Evolutionary conservation across 2,797 vertebrate species (phyloP).

Genomic region (Lerista edwardsae): DNA sequence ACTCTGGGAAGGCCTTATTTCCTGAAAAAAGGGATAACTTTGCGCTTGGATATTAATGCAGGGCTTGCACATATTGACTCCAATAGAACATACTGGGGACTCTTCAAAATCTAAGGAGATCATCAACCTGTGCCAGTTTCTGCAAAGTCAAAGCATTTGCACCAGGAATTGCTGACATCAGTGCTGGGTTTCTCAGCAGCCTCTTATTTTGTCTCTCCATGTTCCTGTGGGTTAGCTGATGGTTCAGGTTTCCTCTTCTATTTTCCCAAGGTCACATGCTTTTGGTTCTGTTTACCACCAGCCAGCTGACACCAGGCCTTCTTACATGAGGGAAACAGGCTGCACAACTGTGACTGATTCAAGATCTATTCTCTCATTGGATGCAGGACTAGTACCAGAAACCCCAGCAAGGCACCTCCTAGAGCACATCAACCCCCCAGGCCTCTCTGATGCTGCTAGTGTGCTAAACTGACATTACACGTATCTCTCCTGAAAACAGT

Average conservation of each 20-base stretch:
- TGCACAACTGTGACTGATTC: not conserved
- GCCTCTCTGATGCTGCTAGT: not conserved
- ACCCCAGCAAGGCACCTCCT: not conserved
- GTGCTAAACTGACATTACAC: not conserved
- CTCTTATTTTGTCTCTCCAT: not conserved
- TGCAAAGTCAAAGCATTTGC: not conserved
- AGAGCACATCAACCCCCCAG: not conserved
- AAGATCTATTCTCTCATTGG: not conserved
- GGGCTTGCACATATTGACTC: constrained; percentile 8
- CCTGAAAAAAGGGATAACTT: not conserved
- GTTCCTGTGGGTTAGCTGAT: not conserved
- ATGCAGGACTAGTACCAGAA: not conserved
- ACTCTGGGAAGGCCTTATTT: constrained; percentile 7
- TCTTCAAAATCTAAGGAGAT: constrained; percentile 4
- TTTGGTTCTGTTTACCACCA: not conserved
- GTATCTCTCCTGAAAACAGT: not conserved
- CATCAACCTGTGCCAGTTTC: not conserved
- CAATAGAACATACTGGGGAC: not conserved
- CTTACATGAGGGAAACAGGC: not conserved
- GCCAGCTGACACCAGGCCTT: not conserved
- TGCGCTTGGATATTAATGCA: not conserved
- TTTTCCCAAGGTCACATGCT: not conserved
- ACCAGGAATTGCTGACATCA: not conserved
- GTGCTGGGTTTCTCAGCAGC: not conserved
- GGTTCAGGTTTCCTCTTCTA: not conserved